Percentiles rank a stretch among this genome's conserved stretches.
Evolutionary conservation across 2,113 vertebrate genomes (phyloP).

Genomic region (Haemorhous mexicanus): DNA sequence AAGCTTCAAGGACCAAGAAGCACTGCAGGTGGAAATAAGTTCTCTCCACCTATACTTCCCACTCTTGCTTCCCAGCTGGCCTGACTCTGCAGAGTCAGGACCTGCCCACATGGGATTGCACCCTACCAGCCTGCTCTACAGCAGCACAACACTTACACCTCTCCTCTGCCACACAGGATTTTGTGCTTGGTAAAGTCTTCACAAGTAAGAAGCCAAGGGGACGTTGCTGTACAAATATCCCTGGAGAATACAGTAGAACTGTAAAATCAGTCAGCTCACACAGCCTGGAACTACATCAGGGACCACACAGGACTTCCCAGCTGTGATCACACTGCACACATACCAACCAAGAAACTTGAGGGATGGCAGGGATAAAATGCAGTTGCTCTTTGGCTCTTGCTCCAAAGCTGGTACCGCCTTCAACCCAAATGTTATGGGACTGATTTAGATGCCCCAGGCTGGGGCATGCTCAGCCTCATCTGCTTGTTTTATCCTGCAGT

Average conservation of each 20-base stretch:
- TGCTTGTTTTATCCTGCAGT: not conserved
- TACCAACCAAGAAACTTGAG: not conserved
- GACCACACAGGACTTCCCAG: not conserved
- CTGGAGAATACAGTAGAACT: not conserved
- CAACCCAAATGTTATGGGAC: not conserved
- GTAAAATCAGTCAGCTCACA: not conserved
- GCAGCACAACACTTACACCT: not conserved
- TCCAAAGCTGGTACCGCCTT: not conserved
- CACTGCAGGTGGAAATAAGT: not conserved
- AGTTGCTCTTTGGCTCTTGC: not conserved
- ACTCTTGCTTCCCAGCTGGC: not conserved
- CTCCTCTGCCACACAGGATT: not conserved
- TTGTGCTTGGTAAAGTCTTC: not conserved
- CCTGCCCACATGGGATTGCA: not conserved
- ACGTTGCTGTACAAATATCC: not conserved
- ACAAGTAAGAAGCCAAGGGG: not conserved
- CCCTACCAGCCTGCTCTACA: not conserved
- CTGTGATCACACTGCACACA: not conserved
- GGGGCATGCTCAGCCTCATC: fast-evolving
- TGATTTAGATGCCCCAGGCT: not conserved
- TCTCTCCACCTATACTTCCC: not conserved
- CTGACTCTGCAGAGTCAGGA: not conserved
- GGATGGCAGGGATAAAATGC: not conserved
- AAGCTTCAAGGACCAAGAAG: not conserved
- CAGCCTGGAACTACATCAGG: not conserved